phyloP scores from a whole-genome alignment of 1,140 invertebrate species.

The Zaprionus taronus region DNA sequence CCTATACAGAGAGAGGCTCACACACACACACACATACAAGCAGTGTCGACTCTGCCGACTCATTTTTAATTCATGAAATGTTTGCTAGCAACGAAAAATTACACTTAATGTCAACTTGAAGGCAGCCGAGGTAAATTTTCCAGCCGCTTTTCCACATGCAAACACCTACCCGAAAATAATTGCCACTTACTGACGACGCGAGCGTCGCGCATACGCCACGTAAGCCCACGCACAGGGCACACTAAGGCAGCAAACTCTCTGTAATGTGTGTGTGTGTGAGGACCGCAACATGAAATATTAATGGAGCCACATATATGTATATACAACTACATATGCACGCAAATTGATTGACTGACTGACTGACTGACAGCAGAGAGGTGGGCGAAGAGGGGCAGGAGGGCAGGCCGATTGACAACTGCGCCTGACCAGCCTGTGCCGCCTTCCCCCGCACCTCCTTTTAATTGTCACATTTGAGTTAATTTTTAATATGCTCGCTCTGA shows the following conservation, averaged over 20 bases:
- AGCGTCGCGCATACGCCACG: conserved; percentile 22
- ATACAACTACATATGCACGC: conserved; percentile 34
- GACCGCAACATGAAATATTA: conserved; percentile 46
- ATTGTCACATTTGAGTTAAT: conserved; percentile 44
- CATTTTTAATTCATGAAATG: conserved; percentile 59
- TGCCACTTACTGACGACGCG: conserved; percentile 46
- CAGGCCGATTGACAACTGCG: background rate
- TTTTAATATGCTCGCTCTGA: conserved; percentile 30
- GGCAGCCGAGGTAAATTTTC: conserved; percentile 27
- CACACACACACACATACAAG: conserved; percentile 12
- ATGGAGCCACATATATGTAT: conserved; percentile 18
- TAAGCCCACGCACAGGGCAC: conserved; percentile 1
- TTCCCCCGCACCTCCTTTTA: conserved; percentile 42
- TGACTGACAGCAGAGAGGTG: conserved; percentile 17
- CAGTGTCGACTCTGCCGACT: conserved; percentile 3
- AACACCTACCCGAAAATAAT: conserved; percentile 52
- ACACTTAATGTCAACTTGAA: conserved; percentile 52
- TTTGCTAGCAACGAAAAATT: conserved; percentile 51
- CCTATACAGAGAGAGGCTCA: background rate
- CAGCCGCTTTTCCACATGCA: conserved; percentile 24
- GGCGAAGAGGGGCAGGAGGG: background rate
- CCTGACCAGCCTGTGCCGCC: conserved; percentile 19
- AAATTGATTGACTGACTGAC: conserved; percentile 46
- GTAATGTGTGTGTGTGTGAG: background rate
- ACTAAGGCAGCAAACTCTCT: background rate